Evolutionary conservation across 2,113 vertebrate species (phyloP).

Genomic region (Manacus vitellinus): DNA sequence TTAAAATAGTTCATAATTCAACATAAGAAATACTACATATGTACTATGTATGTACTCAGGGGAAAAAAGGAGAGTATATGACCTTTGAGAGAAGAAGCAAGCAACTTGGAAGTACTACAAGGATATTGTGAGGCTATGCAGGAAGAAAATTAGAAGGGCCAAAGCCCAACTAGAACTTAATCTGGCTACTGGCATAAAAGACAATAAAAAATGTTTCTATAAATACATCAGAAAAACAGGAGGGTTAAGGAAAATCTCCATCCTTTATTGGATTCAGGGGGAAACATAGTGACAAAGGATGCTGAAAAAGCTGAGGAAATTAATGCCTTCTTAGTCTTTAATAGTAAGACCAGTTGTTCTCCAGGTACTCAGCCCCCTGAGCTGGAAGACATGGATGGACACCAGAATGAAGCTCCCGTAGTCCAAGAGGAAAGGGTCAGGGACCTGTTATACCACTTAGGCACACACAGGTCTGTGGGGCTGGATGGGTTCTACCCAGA

Average conservation of each 20-base stretch:
- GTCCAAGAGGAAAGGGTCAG: neutral
- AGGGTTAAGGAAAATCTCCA: neutral
- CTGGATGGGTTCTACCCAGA: neutral
- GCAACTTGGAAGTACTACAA: neutral
- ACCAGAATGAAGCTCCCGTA: neutral
- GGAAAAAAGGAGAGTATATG: neutral
- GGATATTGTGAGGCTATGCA: rapidly evolving
- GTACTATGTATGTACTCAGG: neutral
- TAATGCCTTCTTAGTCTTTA: neutral
- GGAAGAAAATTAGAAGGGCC: neutral
- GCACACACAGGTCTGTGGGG: neutral
- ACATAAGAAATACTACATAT: neutral
- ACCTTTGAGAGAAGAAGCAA: neutral
- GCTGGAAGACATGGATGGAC: neutral
- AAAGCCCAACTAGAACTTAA: neutral
- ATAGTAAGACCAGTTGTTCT: neutral
- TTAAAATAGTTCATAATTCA: neutral
- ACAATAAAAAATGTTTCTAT: neutral
- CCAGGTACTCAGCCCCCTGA: neutral
- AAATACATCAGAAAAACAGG: neutral
- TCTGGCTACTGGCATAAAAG: neutral
- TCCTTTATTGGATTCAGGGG: neutral
- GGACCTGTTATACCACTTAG: neutral
- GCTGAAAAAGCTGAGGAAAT: neutral
- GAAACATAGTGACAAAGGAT: neutral